Evolutionary conservation across 2,797 vertebrate genomes (phyloP), one percentile per base, ranked within the genome.

Genomic region (Tauraco hartlaubi): DNA sequence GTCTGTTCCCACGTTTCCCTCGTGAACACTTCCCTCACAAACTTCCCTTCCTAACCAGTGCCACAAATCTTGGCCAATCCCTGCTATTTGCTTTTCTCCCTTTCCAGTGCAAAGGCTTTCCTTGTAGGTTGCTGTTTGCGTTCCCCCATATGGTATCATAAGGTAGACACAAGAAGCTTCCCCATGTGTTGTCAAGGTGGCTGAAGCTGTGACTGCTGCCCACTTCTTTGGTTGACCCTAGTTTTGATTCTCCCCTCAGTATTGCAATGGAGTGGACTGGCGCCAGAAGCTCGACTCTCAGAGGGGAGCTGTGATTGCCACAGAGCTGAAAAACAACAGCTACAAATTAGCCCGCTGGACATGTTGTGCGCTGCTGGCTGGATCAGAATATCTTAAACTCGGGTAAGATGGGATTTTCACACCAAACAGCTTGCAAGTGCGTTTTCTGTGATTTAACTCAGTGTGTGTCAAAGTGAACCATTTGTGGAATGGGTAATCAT

Each of bases 311-410:
- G 99, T 99, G 85, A 98, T 99, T 51, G 99, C 99, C 98, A 99
- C 99, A 0, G 99, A 99, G 98, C 98, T 99, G 97, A 99, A 99
- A 97, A 99, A 99, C 94, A 99, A 99, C 98, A 99, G 99, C 98
- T 99, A 99, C 98, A 99, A 99, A 93, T 88, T 99, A 97, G 99
- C 99, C 25, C 99, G 99, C 41, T 99, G 99, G 99, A 99, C 99
- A 8, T 99, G 99, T 97, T 99, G 99, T 1, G 99, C 99, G 0
- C 97, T 99, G 97, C 97, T 99, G 96, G 99, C 99, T 5, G 99
- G 99, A 28, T 99, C 99, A 0, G 99, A 99, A 95, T 99, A 99
- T 96, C 99, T 99, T 28, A 99, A 99, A 93, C 97, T 99, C 0
- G 98, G 98, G 98, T 99, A 95, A 98, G 98, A 13, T 2, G 5